Conservation (phyloP, 2,888 invertebrate genomes). For the Eurytoma californica region DNA sequence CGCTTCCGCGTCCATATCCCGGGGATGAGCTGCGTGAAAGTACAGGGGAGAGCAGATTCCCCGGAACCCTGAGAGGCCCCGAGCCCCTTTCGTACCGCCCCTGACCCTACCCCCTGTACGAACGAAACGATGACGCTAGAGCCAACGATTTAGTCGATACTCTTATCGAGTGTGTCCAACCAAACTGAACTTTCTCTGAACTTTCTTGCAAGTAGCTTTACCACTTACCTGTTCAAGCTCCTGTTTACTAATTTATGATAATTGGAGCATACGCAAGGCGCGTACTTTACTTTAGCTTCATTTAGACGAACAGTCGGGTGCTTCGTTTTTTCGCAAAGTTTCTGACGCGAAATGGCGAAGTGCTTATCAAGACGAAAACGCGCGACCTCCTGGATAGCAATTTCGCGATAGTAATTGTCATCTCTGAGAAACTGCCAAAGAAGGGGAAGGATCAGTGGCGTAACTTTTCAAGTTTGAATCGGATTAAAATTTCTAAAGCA, state of each 20-base stretch:
- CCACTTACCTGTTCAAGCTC: slow-evolving; percentile 19
- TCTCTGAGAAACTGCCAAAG: too few species aligned
- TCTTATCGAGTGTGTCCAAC: slow-evolving; percentile 34
- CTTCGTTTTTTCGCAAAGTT: not conserved
- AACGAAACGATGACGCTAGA: slow-evolving; percentile 9
- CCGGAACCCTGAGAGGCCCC: not conserved
- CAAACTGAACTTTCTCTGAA: slow-evolving; percentile 26
- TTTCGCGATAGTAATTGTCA: too few species aligned
- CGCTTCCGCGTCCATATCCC: not conserved
- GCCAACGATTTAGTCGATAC: slow-evolving; percentile 11
- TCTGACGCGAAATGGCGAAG: not conserved
- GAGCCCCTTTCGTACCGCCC: not conserved
- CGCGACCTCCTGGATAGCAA: slow-evolving; percentile 35
- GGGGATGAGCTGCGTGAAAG: not conserved
- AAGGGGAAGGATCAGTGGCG: too few species aligned
- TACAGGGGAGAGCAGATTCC: not conserved
- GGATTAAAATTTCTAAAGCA: too few species aligned
- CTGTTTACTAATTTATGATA: slow-evolving; percentile 23
- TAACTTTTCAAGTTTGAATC: too few species aligned
- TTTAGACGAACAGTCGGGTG: slow-evolving; percentile 15
- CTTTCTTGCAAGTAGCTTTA: slow-evolving; percentile 17
- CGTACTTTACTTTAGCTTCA: not conserved
- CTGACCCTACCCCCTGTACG: not conserved
- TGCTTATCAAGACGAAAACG: not conserved
- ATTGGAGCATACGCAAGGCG: slow-evolving; percentile 14